Base-by-base conservation (phyloP, 2,113 vertebrate genomes). In the Lepus americanus region DNA sequence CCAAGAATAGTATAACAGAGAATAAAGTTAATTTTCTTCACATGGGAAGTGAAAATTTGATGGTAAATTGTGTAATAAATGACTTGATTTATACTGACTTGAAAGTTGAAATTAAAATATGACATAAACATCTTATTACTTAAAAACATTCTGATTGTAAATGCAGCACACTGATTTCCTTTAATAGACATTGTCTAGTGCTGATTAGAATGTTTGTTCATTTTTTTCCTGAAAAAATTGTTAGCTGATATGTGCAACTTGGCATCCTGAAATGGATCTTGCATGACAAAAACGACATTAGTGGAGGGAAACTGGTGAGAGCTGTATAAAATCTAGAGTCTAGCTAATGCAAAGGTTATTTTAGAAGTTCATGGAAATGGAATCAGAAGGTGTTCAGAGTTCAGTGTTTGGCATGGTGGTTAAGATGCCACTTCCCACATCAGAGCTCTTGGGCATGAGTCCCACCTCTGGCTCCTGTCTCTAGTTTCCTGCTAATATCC, bases 71-170 rank as follows among this genome's bases (percentile, higher is more conserved):
- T 83, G 3, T 44, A 67, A 76, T 4, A 82, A 89, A 83, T 67
- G 70, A 17, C 66, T 82, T 76, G 69, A 44, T 59, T 82, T 66
- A 4, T 76, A 55, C n/a, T 67, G 59, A n/a, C 64, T 73, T 73
- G 55, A 93, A 87, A 80, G 20, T 55, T 64, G 9, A 66, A 67
- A 82, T 63, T 25, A 53, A 82, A 44, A 82, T 81, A 59, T 72
- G n/a, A 53, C 74, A 67, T 81, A 81, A 33, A 20, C 53, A 49
- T 49, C 51, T 93, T 17, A 85, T 61, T 25, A 25, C 55, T 39
- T 93, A 82, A 81, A 20, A 82, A 67, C 74, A 55, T 74, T 73
- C n/a, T 81, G 19, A 20, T 82, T 81, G 44, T 66, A 82, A 67
- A 27, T 66, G n/a, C 59, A 93, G n/a, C 22, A 39, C 19, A 74